A percentile compares a stretch with the other conserved stretches of the same genome.
Conservation (phyloP, 2,113 vertebrate genomes). For the Platysteira castanea region DNA sequence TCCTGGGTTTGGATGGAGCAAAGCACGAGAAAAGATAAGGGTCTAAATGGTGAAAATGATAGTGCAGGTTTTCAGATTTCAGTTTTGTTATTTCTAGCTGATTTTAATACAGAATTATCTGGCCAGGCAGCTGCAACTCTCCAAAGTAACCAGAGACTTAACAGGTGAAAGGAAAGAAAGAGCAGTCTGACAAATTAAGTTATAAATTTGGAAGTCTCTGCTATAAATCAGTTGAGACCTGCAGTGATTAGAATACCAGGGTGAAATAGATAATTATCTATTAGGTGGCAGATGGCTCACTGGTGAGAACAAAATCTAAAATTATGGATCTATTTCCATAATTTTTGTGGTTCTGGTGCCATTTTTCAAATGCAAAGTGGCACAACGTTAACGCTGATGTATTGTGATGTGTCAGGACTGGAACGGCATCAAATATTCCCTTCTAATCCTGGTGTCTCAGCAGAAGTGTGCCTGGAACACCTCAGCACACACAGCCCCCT, state of each 20-base stretch:
- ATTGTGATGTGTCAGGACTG: not conserved
- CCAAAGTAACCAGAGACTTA: not conserved
- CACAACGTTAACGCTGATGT: not conserved
- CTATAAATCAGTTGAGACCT: not conserved
- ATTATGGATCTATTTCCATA: not conserved
- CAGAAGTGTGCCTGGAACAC: not conserved
- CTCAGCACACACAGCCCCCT: not conserved
- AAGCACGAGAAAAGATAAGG: not conserved
- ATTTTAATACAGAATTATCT: not conserved
- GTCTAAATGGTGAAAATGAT: not conserved
- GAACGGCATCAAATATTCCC: not conserved
- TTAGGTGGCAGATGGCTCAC: not conserved
- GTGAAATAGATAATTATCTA: conserved; percentile 12
- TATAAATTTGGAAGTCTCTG: not conserved
- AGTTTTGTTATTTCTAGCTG: not conserved
- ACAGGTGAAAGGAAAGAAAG: not conserved
- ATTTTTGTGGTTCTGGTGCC: not conserved
- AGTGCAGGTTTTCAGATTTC: not conserved
- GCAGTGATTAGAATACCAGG: not conserved
- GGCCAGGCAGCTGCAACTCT: not conserved
- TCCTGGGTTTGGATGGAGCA: not conserved
- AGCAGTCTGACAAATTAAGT: not conserved
- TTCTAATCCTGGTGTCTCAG: not conserved
- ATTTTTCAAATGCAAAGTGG: not conserved
- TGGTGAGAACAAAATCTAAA: not conserved